Evolutionary conservation across 2,888 invertebrate species (phyloP), one percentile per base, ranked within the genome.

Genomic region (Axea sp.): DNA sequence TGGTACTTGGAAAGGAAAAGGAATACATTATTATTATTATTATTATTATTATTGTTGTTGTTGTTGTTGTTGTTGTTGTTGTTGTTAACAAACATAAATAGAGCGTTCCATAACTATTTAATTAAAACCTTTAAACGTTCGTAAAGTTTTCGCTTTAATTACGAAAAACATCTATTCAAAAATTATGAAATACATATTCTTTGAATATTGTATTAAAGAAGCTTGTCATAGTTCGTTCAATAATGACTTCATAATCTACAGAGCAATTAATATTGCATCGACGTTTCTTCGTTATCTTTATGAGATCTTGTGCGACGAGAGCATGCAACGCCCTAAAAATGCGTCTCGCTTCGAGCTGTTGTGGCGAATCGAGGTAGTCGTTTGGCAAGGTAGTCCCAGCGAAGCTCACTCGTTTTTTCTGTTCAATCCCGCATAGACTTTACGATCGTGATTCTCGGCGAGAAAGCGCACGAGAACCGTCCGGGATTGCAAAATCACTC

Each of bases 401-500:
- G 33, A 49, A 65, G 31, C 35, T n/a, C 53, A 64, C 73, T 41
- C 68, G 30, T 39, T 59, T 67, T 53, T 69, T 77, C 76, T 74
- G 45, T 73, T 74, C 75, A 69, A 76, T 71, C 75, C 77, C 74
- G 72, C 74, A 76, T 68, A 74, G 65, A 57, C 76, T 73, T 73
- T 75, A 73, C 68, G 75, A 78, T 49, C 53, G 43, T 60, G 37
- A 57, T 65, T 69, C 73, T 75, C 76, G 76, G 69, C 79, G 65
- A 60, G 60, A 60, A 68, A 47, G 67, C 51, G 41, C 37, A 41
- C 53, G 60, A 72, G 75, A 57, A 64, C 43, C 53, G 14, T 37
- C 59, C 60, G 43, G 69, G 76, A 80, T 78, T 77, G 84, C 86
- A 84, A 83, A 49, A 84, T 84, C 86, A 85, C 80, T 77, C 76